Base-by-base conservation (phyloP, 53 echinoderm and acorn worm species). In the Zoroaster sp. region DNA sequence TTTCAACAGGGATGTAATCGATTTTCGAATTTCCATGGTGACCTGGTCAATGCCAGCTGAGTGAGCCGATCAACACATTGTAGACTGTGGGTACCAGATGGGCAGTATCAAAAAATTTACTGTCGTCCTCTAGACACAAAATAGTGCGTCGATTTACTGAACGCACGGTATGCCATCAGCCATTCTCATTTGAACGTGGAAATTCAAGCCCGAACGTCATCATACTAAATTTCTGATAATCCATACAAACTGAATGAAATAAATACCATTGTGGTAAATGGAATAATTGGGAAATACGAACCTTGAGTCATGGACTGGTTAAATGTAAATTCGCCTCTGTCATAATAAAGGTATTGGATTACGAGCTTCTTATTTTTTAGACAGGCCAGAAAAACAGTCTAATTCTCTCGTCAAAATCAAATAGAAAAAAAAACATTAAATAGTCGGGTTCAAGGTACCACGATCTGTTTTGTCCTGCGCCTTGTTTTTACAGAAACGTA, bases 1-100 rank as follows among this genome's bases (percentile, higher is more conserved):
- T n/a, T n/a, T n/a, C n/a, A n/a, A n/a, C n/a, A 59, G 28, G 63
- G 28, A 21, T 11, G 63, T 7, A 10, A 25, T 63, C 79, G 79
- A 79, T 79, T 55, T 55, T 79, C 40, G 40, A 79, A 79, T 79
- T 79, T 63, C 79, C 12, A 35, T 20, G 79, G 59, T 76, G 31
- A 45, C 45, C 76, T 33, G 76, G 40, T 79, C 63, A 79, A 11
- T 25, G 38, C 55, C 79, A 36, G 7, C 28, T 39, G 13, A 40
- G 40, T 73, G 73, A n/a, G 38, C 39, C 54, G 40, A 79, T 79
- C 79, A 55, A 79, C 55, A 55, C 7, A 54, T 39, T 35, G 28
- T 25, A 63, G 39, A 21, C 63, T 59, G n/a, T 28, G 25, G 63
- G 63, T 59, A 59, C 63, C 63, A 59, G 63, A 28, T 59, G 63